Base-by-base conservation (phyloP, 2,797 vertebrate genomes). In the Mico argentatus region DNA sequence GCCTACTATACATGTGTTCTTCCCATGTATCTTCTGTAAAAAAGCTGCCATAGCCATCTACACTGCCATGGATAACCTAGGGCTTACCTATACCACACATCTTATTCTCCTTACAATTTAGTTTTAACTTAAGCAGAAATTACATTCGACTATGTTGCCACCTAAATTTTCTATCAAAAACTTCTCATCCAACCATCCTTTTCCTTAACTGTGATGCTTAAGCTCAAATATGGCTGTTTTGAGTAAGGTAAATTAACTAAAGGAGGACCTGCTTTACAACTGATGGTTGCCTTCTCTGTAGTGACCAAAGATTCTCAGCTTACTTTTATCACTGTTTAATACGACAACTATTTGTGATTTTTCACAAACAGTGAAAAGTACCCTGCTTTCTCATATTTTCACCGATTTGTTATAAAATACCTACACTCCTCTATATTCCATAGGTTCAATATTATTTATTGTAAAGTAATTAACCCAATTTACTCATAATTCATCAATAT, bases 151-250 rank as follows among this genome's bases (percentile, higher is more conserved):
- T 39, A 85, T 20, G n/a, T 9, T 86, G 41, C 1, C 36, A 92
- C n/a, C 46, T 76, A 84, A 87, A 80, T 79, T 81, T 95, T 83
- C 72, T 67, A 87, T 52, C 44, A 81, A 91, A 90, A 96, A 88
- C 22, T 86, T 85, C 7, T 80, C 26, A 75, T 77, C 33, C 46
- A 72, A 50, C 14, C 8, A 44, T 52, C 14, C 70, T 92, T 75
- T 83, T 57, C 50, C 22, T 91, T 81, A 83, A 73, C 59, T 75
- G 39, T 88, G 30, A 90, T 39, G 27, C 36, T 26, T 26, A 50
- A 67, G 4, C 57, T 92, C 80, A 85, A 94, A 81, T 33, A 67
- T 46, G 12, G 41, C 67, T 85, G 19, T 33, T 83, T 73, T 48
- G 39, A 46, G 1, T 73, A 30, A 48, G n/a, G 33, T 50, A 95